A percentile compares a stretch with the other conserved stretches of the same genome.
Evolutionary conservation across 2,797 vertebrate species (phyloP).

Genomic region (Pangasius macronema): DNA sequence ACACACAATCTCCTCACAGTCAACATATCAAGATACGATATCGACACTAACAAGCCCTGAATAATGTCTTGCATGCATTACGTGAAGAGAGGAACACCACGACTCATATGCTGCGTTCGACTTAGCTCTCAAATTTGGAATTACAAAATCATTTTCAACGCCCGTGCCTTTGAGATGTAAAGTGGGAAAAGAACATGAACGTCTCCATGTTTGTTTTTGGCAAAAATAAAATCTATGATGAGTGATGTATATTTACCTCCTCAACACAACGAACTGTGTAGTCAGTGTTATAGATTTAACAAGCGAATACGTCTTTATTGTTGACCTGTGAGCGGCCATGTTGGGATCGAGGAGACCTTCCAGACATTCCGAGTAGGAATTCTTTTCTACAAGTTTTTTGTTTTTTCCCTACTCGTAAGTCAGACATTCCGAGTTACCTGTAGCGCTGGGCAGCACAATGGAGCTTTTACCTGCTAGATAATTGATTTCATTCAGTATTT

Average conservation of each 20-base stretch:
- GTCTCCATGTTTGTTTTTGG: neutral
- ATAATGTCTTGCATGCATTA: neutral
- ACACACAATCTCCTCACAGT: neutral
- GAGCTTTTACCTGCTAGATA: too few species aligned
- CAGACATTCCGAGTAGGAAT: neutral
- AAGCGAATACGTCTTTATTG: neutral
- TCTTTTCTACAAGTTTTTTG: too few species aligned
- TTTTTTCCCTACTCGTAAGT: neutral
- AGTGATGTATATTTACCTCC: neutral
- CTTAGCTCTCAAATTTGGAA: neutral
- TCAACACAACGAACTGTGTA: too few species aligned
- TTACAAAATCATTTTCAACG: too few species aligned
- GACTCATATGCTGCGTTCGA: neutral
- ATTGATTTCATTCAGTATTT: conserved; percentile 38
- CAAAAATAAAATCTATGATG: neutral
- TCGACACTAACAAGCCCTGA: neutral
- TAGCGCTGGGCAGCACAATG: neutral
- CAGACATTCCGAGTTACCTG: neutral
- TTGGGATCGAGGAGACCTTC: neutral
- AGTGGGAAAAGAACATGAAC: neutral
- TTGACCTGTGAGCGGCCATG: neutral
- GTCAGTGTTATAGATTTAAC: too few species aligned
- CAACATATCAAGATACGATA: too few species aligned
- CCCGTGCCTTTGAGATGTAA: neutral
- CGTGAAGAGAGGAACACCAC: neutral